These are phyloP conservation scores for Strigamia crassipes DNA, from an alignment of 2,888 invertebrate species.

Conservation along the genomic window DNA sequence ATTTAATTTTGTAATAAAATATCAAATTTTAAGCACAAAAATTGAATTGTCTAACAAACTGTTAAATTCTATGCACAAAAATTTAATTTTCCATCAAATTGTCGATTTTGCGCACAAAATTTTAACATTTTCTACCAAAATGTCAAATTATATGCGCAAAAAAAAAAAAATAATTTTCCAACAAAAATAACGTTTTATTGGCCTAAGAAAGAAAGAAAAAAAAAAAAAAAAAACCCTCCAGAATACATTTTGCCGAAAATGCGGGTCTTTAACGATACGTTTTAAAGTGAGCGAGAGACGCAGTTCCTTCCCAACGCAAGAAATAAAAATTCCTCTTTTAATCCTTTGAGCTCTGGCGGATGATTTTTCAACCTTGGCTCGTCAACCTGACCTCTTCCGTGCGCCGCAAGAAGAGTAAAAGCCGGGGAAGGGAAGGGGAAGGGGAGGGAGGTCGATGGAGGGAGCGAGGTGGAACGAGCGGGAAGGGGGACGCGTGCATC, in stretches of 20 bases:
- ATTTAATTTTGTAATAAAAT: no score
- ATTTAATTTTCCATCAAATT: no score
- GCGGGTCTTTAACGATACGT: neutral
- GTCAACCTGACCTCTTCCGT: slow-evolving; percentile 30
- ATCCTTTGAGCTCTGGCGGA: slow-evolving; percentile 27
- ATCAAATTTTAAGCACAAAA: no score
- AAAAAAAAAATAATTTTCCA: no score
- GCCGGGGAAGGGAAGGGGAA: neutral
- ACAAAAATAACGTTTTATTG: neutral
- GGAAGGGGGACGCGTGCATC: slow-evolving; percentile 25
- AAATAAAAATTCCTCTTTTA: slow-evolving; percentile 33
- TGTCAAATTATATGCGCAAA: no score
- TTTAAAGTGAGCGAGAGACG: neutral
- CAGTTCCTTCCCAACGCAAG: neutral
- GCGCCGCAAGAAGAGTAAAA: slow-evolving; percentile 34
- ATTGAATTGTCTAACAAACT: no score
- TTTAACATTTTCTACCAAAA: no score
- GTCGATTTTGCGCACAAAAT: no score
- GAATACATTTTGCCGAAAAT: neutral
- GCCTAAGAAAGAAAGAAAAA: no score
- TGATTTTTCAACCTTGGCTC: slow-evolving; percentile 34
- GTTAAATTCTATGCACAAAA: no score
- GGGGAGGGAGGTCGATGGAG: neutral
- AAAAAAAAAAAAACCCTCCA: no score
- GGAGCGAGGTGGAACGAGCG: neutral